Evolutionary conservation across 2,113 vertebrate genomes (phyloP).

Genomic region (Gnathochromis pfefferi): DNA sequence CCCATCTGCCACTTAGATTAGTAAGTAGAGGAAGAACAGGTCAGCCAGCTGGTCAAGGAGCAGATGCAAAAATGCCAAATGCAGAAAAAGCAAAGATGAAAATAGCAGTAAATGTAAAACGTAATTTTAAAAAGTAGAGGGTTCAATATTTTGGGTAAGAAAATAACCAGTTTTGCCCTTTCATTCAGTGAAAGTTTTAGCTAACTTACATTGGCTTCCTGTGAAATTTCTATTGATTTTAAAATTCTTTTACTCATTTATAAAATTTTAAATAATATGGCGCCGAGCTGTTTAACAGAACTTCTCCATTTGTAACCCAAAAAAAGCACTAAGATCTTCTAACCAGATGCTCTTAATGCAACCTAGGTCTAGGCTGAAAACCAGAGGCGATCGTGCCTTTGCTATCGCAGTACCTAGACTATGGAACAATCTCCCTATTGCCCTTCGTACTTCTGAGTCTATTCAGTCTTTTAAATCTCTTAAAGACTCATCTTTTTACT

Average conservation of each 20-base stretch:
- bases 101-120: background rate
- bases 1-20: background rate
- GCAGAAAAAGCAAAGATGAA: background rate
- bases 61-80: background rate
- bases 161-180: background rate
- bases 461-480: background rate
- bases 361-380: background rate
- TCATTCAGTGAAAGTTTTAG: background rate
- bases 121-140: background rate
- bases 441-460: fast-evolving
- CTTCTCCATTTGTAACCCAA: background rate
- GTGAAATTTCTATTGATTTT: background rate
- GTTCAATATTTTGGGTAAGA: background rate
- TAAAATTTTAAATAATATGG: background rate
- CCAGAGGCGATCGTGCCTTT: background rate
- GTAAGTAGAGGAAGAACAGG: background rate
- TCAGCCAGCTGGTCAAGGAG: background rate
- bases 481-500: background rate
- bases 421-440: background rate
- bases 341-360: background rate
- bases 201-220: background rate
- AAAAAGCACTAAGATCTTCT: background rate
- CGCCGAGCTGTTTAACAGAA: background rate
- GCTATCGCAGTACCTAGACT: background rate
- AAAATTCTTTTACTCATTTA: background rate